Percentiles rank a stretch among this genome's conserved stretches.
Conservation (phyloP, 2,888 invertebrate species). For the Hetaerina titia region DNA sequence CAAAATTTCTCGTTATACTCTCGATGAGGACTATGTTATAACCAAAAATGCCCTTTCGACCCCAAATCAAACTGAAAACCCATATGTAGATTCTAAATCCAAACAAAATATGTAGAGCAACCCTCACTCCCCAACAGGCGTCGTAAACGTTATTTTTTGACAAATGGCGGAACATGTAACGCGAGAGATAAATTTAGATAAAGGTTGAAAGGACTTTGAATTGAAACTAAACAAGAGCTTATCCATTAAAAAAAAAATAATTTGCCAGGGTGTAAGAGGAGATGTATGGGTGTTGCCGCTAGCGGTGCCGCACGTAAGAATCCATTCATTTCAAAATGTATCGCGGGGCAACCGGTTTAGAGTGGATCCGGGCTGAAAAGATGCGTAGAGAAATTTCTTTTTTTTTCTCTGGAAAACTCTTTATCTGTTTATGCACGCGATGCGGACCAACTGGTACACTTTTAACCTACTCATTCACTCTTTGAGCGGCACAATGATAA, state of each 20-base stretch:
- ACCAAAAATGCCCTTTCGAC: neutral
- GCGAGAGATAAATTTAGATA: neutral
- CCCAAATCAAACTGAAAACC: neutral
- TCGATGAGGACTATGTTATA: neutral
- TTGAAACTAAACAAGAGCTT: neutral
- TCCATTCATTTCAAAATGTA: neutral
- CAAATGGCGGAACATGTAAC: neutral
- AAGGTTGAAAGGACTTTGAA: neutral
- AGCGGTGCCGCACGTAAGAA: neutral
- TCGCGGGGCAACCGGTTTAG: neutral
- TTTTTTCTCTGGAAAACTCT: neutral
- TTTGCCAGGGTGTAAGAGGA: neutral
- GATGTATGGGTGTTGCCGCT: neutral
- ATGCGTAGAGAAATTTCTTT: neutral
- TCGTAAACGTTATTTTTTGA: neutral
- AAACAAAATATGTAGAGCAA: no score
- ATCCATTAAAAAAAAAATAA: neutral
- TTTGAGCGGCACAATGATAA: neutral
- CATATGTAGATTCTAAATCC: neutral
- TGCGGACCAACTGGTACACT: neutral
- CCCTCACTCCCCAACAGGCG: neutral
- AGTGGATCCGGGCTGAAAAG: conserved; percentile 33
- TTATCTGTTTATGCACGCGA: neutral
- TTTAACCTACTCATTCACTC: neutral
- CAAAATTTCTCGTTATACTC: neutral